Evolutionary conservation across 2,888 invertebrate genomes (phyloP).

Genomic region (Papilio demoleus): DNA sequence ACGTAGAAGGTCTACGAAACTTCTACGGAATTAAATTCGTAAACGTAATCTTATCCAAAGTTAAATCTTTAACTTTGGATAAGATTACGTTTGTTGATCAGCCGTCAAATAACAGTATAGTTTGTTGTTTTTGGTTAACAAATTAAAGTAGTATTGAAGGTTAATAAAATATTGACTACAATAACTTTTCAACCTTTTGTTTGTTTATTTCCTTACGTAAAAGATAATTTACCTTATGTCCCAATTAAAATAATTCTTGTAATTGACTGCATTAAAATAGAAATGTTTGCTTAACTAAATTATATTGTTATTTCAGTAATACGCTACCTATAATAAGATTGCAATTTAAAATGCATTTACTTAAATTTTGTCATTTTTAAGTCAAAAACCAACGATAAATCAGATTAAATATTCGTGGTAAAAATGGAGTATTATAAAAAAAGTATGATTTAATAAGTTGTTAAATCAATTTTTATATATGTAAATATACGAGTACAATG

Average conservation of each 20-base stretch:
- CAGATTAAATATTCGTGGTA: no score
- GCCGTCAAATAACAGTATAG: not conserved
- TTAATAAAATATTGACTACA: constrained; percentile 1
- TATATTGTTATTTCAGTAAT: not conserved
- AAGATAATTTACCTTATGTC: not conserved
- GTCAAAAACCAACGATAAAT: no score
- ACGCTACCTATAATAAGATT: no score
- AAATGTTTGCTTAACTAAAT: not conserved
- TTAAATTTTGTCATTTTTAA: no score
- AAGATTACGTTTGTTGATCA: not conserved
- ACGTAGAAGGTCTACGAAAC: constrained; percentile 11
- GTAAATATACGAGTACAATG: not conserved
- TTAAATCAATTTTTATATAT: not conserved
- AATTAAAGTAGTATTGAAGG: not conserved
- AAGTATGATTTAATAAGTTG: not conserved
- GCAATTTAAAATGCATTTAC: no score
- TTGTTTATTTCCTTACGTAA: not conserved
- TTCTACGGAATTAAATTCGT: not conserved
- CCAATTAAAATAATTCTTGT: constrained; percentile 7
- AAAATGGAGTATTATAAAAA: no score
- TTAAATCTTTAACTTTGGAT: constrained; percentile 7
- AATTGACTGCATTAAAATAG: not conserved
- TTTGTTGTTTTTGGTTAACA: constrained; percentile 6
- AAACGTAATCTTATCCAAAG: no score
- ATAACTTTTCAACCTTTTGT: not conserved